These are phyloP conservation scores for Lepeophtheirus nordmannii DNA, from an alignment of 2,888 invertebrate species.

Conservation along the genomic window DNA sequence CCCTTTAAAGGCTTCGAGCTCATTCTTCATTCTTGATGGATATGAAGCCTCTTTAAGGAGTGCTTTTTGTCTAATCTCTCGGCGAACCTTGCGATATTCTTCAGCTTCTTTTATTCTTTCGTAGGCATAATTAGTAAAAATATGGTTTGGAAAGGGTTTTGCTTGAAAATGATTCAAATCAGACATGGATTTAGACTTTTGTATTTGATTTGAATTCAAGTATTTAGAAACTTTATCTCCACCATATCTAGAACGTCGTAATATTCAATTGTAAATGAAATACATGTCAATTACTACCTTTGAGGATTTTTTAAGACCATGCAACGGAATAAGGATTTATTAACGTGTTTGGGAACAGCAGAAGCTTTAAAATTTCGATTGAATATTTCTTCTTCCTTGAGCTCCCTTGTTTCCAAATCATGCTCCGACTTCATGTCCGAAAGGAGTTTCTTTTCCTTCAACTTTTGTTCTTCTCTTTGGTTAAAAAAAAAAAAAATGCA, in stretches of 20 bases:
- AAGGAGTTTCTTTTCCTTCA: background rate
- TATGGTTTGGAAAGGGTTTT: conserved; percentile 10
- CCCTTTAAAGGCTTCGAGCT: conserved; percentile 2
- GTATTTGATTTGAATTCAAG: background rate
- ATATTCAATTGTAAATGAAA: too few species aligned
- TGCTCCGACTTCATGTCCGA: background rate
- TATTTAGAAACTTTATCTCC: background rate
- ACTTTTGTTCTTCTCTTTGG: conserved; percentile 14
- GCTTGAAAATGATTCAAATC: background rate
- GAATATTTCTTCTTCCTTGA: background rate
- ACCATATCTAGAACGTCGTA: background rate
- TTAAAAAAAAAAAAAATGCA: too few species aligned
- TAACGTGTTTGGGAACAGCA: background rate
- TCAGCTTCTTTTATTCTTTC: conserved; percentile 14
- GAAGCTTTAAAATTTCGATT: conserved; percentile 6
- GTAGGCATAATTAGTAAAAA: conserved; percentile 15
- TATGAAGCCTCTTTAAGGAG: background rate
- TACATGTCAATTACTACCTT: background rate
- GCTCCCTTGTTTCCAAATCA: background rate
- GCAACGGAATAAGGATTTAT: background rate
- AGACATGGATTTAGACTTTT: background rate
- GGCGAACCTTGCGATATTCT: background rate
- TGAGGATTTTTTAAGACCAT: conserved; percentile 13
- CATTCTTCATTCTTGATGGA: conserved; percentile 6
- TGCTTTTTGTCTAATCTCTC: conserved; percentile 8